Conservation (phyloP, 2,113 vertebrate genomes). For the Podilymbus podiceps region DNA sequence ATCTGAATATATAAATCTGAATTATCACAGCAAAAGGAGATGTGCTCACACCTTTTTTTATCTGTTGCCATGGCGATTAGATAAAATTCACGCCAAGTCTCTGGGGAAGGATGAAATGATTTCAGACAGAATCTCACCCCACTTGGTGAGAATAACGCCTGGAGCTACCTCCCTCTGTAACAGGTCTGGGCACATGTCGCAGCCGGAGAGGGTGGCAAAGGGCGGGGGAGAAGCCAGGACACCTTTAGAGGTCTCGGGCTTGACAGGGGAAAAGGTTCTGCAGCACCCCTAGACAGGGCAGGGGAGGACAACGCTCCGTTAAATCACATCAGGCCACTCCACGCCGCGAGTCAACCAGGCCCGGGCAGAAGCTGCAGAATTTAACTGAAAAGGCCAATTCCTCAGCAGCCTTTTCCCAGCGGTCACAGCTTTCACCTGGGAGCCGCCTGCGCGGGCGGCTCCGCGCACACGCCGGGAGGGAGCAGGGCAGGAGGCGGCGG, state of each 20-base stretch:
- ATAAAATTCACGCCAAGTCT: slow-evolving; percentile 87
- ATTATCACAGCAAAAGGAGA: slow-evolving; percentile 85
- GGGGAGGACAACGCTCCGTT: neutral
- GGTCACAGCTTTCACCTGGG: fast-evolving
- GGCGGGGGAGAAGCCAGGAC: slow-evolving; percentile 29
- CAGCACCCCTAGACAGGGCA: neutral
- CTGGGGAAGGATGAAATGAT: slow-evolving; percentile 83
- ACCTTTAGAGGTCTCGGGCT: neutral
- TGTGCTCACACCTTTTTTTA: slow-evolving; percentile 84
- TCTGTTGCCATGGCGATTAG: slow-evolving; percentile 88
- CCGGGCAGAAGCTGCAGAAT: neutral
- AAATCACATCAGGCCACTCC: neutral
- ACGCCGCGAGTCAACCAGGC: neutral
- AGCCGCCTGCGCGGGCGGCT: fast-evolving
- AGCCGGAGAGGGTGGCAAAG: slow-evolving; percentile 15
- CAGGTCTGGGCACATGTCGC: slow-evolving; percentile 68
- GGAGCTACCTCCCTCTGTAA: slow-evolving; percentile 67
- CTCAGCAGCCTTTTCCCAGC: fast-evolving
- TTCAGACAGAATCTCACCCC: slow-evolving; percentile 83
- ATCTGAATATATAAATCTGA: slow-evolving; percentile 90
- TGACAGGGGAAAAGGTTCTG: neutral
- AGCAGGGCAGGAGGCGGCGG: fast-evolving
- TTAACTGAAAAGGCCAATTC: neutral
- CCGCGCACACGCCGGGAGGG: fast-evolving
- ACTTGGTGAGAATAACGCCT: slow-evolving; percentile 69